phyloP scores from a whole-genome alignment of 53 echinoderm and acorn worm species.

The Zoroaster sp. region DNA sequence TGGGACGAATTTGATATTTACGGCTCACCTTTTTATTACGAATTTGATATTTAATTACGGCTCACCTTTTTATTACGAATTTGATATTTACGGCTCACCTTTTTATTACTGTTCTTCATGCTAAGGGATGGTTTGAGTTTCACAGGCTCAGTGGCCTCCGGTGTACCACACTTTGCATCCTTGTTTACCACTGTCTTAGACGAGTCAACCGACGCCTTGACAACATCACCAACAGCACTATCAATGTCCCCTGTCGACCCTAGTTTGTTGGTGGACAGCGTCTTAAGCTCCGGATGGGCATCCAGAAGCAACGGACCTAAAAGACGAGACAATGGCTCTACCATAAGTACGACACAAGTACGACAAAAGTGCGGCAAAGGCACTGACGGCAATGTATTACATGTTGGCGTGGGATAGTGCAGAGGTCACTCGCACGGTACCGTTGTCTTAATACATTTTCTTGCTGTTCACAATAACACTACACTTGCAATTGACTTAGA shows the following conservation, averaged over 20 bases:
- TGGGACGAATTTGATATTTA: too few relatives aligned
- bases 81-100: neutral
- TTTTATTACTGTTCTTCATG: conserved; percentile 61
- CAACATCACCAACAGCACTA: neutral
- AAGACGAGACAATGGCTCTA: neutral
- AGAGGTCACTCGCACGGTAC: neutral
- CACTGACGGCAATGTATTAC: neutral
- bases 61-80: too few relatives aligned
- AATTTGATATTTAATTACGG: too few relatives aligned
- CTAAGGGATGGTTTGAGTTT: conserved; percentile 62
- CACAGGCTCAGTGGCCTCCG: conserved; percentile 24
- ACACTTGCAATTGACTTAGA: neutral
- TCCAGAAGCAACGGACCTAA: conserved; percentile 38
- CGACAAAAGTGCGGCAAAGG: neutral
- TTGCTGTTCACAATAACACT: neutral
- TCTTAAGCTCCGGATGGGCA: conserved; percentile 77
- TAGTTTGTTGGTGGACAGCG: conserved; percentile 59
- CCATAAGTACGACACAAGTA: neutral
- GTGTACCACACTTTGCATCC: conserved; percentile 9
- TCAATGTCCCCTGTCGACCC: conserved; percentile 48
- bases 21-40: too few relatives aligned
- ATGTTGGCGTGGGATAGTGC: neutral
- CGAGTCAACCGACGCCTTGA: neutral
- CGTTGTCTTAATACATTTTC: neutral
- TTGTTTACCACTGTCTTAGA: neutral